phyloP scores from a whole-genome alignment of 2,113 vertebrate genomes.

The Saccopteryx bilineata region DNA sequence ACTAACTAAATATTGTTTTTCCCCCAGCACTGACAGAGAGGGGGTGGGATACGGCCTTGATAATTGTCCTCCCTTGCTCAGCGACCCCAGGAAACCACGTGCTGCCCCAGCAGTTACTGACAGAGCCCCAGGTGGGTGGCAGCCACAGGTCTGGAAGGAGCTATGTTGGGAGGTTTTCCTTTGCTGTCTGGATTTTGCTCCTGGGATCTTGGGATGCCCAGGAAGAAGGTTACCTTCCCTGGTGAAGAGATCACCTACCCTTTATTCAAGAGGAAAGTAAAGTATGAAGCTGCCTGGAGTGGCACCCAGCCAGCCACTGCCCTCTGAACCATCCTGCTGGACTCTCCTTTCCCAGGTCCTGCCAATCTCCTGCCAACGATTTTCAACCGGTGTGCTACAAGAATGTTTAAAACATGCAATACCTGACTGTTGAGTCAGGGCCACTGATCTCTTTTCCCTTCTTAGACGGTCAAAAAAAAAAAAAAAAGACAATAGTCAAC shows the following conservation, averaged over 20 bases:
- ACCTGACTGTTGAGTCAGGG: too few species aligned
- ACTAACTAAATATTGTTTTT: conserved; percentile 77
- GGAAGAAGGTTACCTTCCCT: neutral
- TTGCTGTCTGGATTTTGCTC: neutral
- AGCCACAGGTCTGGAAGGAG: neutral
- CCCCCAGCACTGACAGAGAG: conserved; percentile 51
- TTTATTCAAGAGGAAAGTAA: neutral
- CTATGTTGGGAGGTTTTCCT: neutral
- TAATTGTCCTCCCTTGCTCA: conserved; percentile 34
- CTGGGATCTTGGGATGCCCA: neutral
- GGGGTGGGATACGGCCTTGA: conserved; percentile 9
- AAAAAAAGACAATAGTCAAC: neutral
- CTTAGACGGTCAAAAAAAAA: too few species aligned
- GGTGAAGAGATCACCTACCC: neutral
- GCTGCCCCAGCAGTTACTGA: neutral
- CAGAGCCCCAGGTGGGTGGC: conserved; percentile 40
- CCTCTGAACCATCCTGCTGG: accelerated
- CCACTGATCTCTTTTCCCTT: too few species aligned
- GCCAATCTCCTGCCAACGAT: neutral
- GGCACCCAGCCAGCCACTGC: neutral
- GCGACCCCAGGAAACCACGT: neutral
- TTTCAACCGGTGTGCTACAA: neutral
- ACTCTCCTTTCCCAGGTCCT: neutral
- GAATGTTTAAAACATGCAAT: too few species aligned
- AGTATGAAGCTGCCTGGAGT: neutral